Conservation (phyloP, 2,113 vertebrate species). For the Anoura caudifer region DNA sequence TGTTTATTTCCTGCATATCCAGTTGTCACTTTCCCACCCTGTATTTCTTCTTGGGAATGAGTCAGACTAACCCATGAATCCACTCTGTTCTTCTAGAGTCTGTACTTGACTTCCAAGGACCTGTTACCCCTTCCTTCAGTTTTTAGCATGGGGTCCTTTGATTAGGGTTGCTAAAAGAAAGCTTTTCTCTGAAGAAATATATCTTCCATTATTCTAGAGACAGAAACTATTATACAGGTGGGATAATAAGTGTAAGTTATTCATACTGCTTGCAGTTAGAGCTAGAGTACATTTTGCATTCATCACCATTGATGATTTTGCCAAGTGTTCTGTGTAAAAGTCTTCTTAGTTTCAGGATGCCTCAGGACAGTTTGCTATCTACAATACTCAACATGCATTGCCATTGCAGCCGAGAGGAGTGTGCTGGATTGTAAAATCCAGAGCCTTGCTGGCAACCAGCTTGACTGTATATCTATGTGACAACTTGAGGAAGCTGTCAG, state of each 20-base stretch:
- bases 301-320: slow-evolving; percentile 43
- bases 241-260: background rate
- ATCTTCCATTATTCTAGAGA: too few relatives aligned
- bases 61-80: background rate
- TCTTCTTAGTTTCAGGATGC: slow-evolving; percentile 12
- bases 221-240: background rate
- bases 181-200: background rate
- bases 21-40: background rate
- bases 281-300: slow-evolving; percentile 14
- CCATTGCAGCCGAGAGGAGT: background rate
- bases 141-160: background rate
- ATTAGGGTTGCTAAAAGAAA: background rate
- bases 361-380: background rate
- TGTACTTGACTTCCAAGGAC: background rate
- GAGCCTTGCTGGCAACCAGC: background rate
- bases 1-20: background rate
- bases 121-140: background rate
- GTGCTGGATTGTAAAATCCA: background rate
- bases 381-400: background rate
- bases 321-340: background rate
- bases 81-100: background rate
- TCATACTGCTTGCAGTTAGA: slow-evolving; percentile 7
- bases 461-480: background rate
- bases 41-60: background rate
- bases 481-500: background rate